Base-by-base conservation (phyloP, 2,888 invertebrate genomes). In the Beris chalybata region DNA sequence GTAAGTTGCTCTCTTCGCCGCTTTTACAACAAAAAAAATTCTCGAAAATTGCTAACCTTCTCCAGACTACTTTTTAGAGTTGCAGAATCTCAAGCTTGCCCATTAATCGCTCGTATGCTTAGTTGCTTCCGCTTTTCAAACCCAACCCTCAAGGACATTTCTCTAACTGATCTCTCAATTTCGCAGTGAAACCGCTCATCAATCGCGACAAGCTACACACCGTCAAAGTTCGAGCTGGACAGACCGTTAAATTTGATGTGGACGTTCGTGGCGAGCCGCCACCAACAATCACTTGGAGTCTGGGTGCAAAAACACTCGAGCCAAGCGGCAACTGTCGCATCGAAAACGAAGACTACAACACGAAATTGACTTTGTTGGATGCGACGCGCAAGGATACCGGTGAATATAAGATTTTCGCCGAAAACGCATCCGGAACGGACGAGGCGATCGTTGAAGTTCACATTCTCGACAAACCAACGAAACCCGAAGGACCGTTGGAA, bases 231-330 rank as follows among this genome's bases (percentile, higher is more conserved):
- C 90, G 96, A 73, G 94, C 95, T 29, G 96, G 97, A 0, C 91
- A 94, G 76, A 84, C 89, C 9, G 90, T 97, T 74, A 94, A 92
- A 74, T 85, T 97, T 74, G 95, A 96, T 77, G 95, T 98, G 4
- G 94, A 96, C 79, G 92, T 96, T 72, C 90, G 92, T 78, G 99
- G 98, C 77, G 98, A 99, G 83, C 99, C 99, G 58, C 91, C 95
- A 75, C 98, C 99, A 81, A 89, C 88, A 71, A 87, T 92, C 73
- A 90, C 88, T 5, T 95, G 95, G 95, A 87, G 67, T 32, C 74
- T 78, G 43, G 78, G 76, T 38, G 76, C 75, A 4, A 82, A 86
- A 81, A 85, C 86, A 69, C 80, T 94, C 66, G 89, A 90, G 75
- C 87, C 85, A 31, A 85, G 85, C 56, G 85, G 86, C 7, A 86